phyloP scores from a whole-genome alignment of 2,113 vertebrate species.

The Ctenodactylus gundi region DNA sequence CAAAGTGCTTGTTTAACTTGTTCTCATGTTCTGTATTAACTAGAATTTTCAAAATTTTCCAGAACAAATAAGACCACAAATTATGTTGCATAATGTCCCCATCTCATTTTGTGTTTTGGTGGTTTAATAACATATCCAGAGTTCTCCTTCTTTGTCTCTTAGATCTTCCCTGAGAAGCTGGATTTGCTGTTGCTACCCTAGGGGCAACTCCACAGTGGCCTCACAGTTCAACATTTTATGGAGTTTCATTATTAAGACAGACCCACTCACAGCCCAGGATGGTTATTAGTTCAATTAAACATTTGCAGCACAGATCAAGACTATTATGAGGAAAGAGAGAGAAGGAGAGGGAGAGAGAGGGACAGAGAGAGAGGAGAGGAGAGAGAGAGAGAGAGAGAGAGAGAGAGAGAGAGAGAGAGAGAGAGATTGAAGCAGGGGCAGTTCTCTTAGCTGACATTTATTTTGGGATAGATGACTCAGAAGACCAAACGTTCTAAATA shows the following conservation, averaged over 20 bases:
- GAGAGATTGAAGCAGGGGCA: background rate
- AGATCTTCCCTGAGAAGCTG: background rate
- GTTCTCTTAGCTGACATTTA: conserved; percentile 75
- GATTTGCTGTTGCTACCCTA: background rate
- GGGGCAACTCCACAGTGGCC: background rate
- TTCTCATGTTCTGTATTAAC: background rate
- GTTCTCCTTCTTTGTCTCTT: background rate
- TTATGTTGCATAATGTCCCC: background rate
- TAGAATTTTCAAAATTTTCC: background rate
- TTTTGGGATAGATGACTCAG: conserved; percentile 72
- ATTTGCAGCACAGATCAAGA: conserved; percentile 66
- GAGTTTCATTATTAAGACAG: conserved; percentile 23
- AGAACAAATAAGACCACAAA: background rate
- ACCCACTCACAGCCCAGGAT: conserved; percentile 44
- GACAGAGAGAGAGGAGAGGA: conserved; percentile 14
- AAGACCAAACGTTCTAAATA: conserved; percentile 64
- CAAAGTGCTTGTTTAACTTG: background rate
- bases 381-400: background rate
- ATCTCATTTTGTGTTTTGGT: background rate
- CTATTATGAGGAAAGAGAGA: no score
- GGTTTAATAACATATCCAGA: background rate
- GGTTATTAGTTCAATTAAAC: conserved; percentile 56
- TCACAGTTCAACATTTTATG: background rate
- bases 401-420: background rate
- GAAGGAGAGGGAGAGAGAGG: background rate